Evolutionary conservation across 2,113 vertebrate genomes (phyloP), one percentile per base, ranked within the genome.

Genomic region (Paedocypris sp.): DNA sequence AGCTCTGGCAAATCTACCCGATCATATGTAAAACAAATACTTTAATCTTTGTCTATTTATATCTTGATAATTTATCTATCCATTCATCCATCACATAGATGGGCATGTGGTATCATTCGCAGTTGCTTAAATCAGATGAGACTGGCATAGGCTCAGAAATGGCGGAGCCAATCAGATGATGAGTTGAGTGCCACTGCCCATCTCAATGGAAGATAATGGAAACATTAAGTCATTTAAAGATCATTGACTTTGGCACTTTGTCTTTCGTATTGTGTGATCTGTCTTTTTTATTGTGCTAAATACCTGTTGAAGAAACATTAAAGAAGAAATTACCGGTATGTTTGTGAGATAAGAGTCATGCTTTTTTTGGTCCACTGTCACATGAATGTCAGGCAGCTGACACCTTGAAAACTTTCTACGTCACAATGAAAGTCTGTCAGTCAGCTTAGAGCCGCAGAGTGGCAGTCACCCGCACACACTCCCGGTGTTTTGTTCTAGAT

Each of bases 331-430:
- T n/a, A n/a, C n/a, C n/a, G n/a, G n/a, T n/a, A n/a, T n/a, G n/a
- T n/a, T n/a, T n/a, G n/a, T n/a, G 25, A 26, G 49, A 15, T 4
- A 23, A 28, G 32, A 56, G 47, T 54, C 10, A 16, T 42, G 36
- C 42, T 42, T 56, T 19, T 19, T 71, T 61, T 63, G 57, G n/a
- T n/a, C 46, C 18, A 26, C 19, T 51, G 35, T 60, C 39, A 52
- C 61, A 7, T 29, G 36, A 65, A 42, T 39, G 12, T 43, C 41
- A 64, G 39, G 54, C 46, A 62, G 53, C 11, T 25, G 46, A 47
- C 53, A 66, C 66, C 52, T 69, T 66, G 26, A 50, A 60, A 66
- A 42, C 32, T 43, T 58, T 39, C 46, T 45, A 48, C 12, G 15
- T 23, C 26, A 26, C 38, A 46, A 23, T n/a, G 18, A n/a, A 10